Conservation (phyloP, 2,888 invertebrate species). For the Gnatocerus cornutus region DNA sequence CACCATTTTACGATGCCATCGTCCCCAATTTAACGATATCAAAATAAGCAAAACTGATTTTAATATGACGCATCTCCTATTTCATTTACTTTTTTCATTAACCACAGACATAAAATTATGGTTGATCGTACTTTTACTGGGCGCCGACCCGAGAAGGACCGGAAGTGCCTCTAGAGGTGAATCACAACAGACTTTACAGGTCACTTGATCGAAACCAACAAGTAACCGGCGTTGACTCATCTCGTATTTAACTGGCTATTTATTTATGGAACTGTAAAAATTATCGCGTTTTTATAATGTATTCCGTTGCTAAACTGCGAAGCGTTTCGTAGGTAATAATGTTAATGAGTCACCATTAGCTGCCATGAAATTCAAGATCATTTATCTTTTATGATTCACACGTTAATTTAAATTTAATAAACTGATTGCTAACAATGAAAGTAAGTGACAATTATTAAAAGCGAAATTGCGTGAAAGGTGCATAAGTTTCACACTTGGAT, state of each 20-base stretch:
- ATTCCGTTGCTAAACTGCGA: conserved; percentile 11
- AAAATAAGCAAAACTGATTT: too few species aligned
- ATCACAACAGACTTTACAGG: conserved; percentile 56
- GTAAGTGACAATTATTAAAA: conserved; percentile 1
- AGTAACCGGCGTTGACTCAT: conserved; percentile 49
- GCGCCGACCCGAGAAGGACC: conserved; percentile 55
- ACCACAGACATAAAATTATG: conserved; percentile 48
- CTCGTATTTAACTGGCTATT: conserved; percentile 36
- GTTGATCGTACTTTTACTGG: conserved; percentile 50
- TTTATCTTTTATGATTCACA: conserved; percentile 36
- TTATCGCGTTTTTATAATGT: conserved; percentile 23
- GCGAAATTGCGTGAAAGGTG: neutral
- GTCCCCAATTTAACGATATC: too few species aligned
- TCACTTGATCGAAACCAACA: conserved; percentile 52
- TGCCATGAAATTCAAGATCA: conserved; percentile 16
- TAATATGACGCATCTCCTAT: conserved; percentile 46
- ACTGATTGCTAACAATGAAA: neutral
- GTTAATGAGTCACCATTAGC: conserved; percentile 36
- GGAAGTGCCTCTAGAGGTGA: conserved; percentile 57
- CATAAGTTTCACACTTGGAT: neutral
- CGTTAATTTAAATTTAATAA: conserved; percentile 12
- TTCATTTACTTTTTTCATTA: conserved; percentile 47
- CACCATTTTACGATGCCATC: too few species aligned
- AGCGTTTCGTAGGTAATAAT: conserved; percentile 24
- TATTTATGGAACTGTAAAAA: conserved; percentile 46